Evolutionary conservation across 2,113 vertebrate species (phyloP).

Genomic region (Ceyx margarethae): DNA sequence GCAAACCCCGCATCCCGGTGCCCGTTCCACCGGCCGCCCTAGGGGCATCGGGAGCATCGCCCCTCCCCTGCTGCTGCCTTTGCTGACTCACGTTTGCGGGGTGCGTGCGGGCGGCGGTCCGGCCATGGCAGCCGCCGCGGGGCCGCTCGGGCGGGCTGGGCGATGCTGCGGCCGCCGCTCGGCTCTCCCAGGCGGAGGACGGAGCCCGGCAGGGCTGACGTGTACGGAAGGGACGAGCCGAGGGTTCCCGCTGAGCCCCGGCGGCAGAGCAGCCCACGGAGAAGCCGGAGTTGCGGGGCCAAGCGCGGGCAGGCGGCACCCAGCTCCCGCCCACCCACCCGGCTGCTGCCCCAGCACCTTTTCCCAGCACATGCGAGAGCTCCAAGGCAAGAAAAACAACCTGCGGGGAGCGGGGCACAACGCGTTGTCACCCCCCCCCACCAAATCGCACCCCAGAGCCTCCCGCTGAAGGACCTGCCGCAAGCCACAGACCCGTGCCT

Average conservation of each 20-base stretch:
- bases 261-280: background rate
- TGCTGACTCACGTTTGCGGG: slow-evolving; percentile 36
- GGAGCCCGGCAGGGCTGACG: background rate
- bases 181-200: background rate
- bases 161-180: background rate
- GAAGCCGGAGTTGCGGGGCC: background rate
- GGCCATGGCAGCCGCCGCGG: background rate
- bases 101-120: background rate
- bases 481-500: background rate
- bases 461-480: background rate
- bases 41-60: background rate
- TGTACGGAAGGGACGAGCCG: slow-evolving; percentile 38
- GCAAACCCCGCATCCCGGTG: background rate
- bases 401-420: background rate
- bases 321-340: background rate
- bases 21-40: background rate
- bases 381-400: background rate
- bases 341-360: background rate
- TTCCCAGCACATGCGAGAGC: background rate
- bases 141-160: background rate
- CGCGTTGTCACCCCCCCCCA: fast-evolving
- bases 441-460: background rate
- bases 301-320: background rate
- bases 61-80: background rate
- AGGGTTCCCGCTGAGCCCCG: background rate